Percentiles rank a stretch among this genome's conserved stretches.
phyloP scores from a whole-genome alignment of 2,113 vertebrate genomes.

The Nyctibius bracteatus region DNA sequence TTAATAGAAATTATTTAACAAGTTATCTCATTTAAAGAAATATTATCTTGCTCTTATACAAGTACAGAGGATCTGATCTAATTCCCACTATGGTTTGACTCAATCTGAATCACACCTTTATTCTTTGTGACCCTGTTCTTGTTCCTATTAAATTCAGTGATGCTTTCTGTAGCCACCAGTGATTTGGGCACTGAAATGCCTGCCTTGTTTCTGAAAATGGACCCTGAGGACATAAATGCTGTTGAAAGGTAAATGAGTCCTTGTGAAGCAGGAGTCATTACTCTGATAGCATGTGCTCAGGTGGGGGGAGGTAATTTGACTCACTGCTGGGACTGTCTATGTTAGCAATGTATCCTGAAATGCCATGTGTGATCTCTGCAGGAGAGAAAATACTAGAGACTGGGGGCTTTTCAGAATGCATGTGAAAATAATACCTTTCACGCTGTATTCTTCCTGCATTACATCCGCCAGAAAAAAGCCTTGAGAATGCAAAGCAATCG shows the following conservation, averaged over 20 bases:
- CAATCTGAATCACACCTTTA: neutral
- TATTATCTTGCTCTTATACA: neutral
- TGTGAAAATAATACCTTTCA: neutral
- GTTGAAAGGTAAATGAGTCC: conserved; percentile 1
- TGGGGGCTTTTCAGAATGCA: neutral
- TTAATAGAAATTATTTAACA: neutral
- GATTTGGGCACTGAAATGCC: neutral
- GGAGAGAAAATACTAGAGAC: neutral
- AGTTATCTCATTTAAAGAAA: neutral
- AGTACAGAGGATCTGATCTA: neutral
- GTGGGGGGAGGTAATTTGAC: neutral
- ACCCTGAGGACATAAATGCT: neutral
- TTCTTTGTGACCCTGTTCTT: neutral
- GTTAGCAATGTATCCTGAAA: neutral
- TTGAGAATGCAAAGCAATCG: neutral
- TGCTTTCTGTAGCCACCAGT: neutral
- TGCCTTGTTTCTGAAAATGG: neutral
- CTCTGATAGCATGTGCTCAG: neutral
- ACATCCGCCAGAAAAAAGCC: neutral
- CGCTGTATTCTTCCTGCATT: neutral
- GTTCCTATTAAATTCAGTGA: neutral
- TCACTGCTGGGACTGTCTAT: neutral
- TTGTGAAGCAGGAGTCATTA: conserved; percentile 4
- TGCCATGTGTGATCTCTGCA: neutral
- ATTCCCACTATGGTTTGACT: neutral